phyloP scores from a whole-genome alignment of 2,113 vertebrate genomes.

The Agapornis roseicollis region DNA sequence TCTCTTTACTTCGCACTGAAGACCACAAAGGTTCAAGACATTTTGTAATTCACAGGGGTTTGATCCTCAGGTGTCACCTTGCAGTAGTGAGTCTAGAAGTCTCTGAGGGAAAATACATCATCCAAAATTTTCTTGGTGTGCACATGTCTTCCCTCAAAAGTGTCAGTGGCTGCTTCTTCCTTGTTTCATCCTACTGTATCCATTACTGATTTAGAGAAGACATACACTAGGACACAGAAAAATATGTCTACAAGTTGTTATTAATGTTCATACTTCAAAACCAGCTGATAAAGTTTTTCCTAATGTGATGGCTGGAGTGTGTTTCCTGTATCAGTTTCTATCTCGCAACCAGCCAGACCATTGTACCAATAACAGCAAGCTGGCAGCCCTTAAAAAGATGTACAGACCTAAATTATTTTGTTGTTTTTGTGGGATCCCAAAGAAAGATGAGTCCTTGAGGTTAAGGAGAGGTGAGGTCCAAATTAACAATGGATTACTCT shows the following conservation, averaged over 20 bases:
- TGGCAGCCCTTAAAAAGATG: neutral
- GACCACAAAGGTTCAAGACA: neutral
- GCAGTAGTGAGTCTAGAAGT: neutral
- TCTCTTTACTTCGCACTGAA: neutral
- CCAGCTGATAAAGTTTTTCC: neutral
- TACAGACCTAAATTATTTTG: neutral
- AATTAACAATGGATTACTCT: neutral
- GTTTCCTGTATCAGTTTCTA: neutral
- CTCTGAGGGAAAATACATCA: neutral
- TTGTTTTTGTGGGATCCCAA: neutral
- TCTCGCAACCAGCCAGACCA: neutral
- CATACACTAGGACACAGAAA: neutral
- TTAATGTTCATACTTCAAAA: neutral
- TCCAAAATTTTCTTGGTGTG: neutral
- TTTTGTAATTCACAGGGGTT: neutral
- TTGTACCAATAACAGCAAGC: neutral
- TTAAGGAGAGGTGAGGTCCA: neutral
- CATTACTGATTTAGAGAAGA: neutral
- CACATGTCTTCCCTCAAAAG: neutral
- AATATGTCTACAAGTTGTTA: neutral
- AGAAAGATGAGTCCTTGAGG: neutral
- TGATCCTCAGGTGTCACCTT: neutral
- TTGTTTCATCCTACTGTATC: neutral
- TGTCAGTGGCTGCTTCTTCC: neutral
- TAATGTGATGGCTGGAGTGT: neutral